A percentile compares a stretch with the other conserved stretches of the same genome.
phyloP scores from a whole-genome alignment of 2,797 vertebrate species.

The Falco cherrug region DNA sequence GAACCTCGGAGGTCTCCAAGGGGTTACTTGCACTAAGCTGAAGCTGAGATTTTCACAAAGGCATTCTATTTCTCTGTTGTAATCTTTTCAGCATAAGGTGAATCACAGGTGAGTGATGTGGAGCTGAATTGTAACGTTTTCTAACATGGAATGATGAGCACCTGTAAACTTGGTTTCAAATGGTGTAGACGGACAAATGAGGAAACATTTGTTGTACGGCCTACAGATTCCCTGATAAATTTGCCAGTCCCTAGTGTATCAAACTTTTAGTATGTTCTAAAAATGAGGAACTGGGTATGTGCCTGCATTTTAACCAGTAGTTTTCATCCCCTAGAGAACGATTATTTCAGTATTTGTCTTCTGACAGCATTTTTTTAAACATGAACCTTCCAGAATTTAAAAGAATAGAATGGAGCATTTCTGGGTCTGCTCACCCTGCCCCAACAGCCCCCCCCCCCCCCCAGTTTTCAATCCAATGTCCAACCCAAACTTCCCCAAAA shows the following conservation, averaged over 20 bases:
- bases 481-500: not conserved
- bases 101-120: not conserved
- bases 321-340: not conserved
- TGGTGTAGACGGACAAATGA: not conserved
- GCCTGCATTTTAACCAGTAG: slow-evolving; percentile 23
- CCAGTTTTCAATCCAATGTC: not conserved
- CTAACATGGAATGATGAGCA: not conserved
- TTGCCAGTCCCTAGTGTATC: not conserved
- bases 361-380: slow-evolving; percentile 27
- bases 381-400: not conserved
- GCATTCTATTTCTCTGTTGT: fast-evolving
- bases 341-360: not conserved
- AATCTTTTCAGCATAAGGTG: not conserved
- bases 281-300: not conserved
- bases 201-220: not conserved
- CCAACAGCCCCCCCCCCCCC: too few species aligned
- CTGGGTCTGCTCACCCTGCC: not conserved
- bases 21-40: not conserved
- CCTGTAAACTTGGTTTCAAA: not conserved
- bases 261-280: slow-evolving; percentile 16
- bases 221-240: not conserved
- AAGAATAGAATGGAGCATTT: not conserved
- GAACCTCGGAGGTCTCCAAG: not conserved
- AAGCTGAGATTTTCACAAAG: not conserved
- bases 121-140: fast-evolving